Percentiles rank a stretch among this genome's conserved stretches.
Conservation (phyloP, 2,888 invertebrate genomes). For the Amphiduros pacificus region DNA sequence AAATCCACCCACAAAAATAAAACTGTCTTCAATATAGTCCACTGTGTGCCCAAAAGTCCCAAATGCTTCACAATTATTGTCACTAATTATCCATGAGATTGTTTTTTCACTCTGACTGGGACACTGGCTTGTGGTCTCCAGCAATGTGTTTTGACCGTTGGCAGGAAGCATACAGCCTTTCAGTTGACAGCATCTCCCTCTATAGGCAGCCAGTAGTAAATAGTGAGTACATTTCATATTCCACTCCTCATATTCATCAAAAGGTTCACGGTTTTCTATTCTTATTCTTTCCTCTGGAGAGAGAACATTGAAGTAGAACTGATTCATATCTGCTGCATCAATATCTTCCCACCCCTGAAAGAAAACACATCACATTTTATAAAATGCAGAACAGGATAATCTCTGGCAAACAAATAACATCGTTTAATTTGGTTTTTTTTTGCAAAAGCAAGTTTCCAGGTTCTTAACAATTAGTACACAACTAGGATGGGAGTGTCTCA, state of each 20-base stretch:
- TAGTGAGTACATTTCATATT: conserved; percentile 63
- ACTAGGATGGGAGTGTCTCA: no score
- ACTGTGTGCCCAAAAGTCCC: background rate
- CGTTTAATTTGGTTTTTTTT: no score
- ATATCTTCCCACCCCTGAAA: conserved; percentile 55
- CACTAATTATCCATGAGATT: no score
- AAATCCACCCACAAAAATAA: background rate
- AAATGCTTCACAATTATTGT: no score
- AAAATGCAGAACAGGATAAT: background rate
- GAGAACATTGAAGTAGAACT: conserved; percentile 52
- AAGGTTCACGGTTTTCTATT: conserved; percentile 59
- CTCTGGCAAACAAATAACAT: no score
- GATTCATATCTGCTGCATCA: conserved; percentile 54
- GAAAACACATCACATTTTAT: background rate
- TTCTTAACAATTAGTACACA: no score
- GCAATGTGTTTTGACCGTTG: no score
- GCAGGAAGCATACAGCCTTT: no score
- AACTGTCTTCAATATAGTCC: background rate
- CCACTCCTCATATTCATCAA: conserved; percentile 64
- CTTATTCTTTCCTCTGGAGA: conserved; percentile 46
- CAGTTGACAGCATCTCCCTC: conserved; percentile 19
- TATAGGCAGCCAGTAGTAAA: conserved; percentile 56
- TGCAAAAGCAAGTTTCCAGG: no score
- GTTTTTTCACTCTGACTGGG: no score
- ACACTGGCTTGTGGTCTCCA: no score